These are phyloP conservation scores for Gadus chalcogrammus DNA, from an alignment of 2,113 vertebrate genomes.

Conservation along the genomic window DNA sequence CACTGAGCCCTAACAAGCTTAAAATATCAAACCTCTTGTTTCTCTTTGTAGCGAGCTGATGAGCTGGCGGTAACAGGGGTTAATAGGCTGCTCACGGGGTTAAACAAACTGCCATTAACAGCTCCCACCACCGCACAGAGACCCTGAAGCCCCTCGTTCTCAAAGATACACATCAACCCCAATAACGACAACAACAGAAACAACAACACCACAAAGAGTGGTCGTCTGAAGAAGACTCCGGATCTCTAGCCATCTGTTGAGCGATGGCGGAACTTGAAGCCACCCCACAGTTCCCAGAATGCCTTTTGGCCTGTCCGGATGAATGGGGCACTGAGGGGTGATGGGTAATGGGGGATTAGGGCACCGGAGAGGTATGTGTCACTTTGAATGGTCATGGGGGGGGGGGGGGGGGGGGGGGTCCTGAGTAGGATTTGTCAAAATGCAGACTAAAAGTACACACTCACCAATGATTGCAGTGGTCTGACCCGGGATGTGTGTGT, in stretches of 20 bases:
- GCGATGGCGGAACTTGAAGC: background rate
- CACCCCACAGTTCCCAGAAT: conserved; percentile 50
- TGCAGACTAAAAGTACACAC: background rate
- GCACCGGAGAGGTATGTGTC: conserved; percentile 62
- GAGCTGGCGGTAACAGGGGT: conserved; percentile 82
- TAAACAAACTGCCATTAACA: conserved; percentile 79
- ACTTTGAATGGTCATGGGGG: conserved; percentile 54
- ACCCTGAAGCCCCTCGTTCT: background rate
- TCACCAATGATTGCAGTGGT: background rate
- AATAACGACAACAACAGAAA: too few species aligned
- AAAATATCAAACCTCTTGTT: conserved; percentile 45
- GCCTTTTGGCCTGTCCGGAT: conserved; percentile 38
- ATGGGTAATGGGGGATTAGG: conserved; percentile 57
- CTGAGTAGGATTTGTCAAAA: background rate
- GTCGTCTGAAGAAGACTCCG: conserved; percentile 15
- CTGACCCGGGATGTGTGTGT: too few species aligned
- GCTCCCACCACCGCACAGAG: conserved; percentile 34
- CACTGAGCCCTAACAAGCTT: conserved; percentile 25
- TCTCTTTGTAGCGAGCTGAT: conserved; percentile 71
- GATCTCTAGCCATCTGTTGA: conserved; percentile 11
- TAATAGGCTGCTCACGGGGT: conserved; percentile 83
- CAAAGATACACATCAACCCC: too few species aligned
- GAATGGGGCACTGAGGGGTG: conserved; percentile 51
- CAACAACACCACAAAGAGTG: too few species aligned
- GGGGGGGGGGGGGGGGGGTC: conserved; percentile 44